phyloP scores from a whole-genome alignment of 2,113 vertebrate genomes.

The Megaptera novaeangliae region DNA sequence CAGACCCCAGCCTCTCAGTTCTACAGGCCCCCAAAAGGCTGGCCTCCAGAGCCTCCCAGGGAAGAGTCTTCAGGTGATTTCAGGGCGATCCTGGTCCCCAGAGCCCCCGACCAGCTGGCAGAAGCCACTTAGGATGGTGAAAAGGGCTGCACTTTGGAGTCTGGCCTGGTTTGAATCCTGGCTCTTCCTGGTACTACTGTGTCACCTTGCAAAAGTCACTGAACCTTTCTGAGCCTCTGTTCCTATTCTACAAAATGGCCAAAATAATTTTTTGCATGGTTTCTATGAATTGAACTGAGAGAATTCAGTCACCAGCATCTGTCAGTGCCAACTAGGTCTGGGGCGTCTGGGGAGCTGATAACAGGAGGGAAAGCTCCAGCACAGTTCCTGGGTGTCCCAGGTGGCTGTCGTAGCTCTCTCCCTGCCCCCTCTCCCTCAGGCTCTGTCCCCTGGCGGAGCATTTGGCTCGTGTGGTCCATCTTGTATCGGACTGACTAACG shows the following conservation, averaged over 20 bases:
- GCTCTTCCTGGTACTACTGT: neutral
- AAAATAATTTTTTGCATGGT: neutral
- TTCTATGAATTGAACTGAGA: neutral
- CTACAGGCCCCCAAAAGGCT: neutral
- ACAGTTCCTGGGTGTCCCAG: neutral
- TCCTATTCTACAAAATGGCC: neutral
- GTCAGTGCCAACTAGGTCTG: accelerated
- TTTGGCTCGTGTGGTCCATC: neutral
- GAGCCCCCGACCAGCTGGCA: neutral
- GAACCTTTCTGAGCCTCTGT: neutral
- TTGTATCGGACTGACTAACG: neutral
- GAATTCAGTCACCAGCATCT: neutral
- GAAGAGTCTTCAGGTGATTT: neutral
- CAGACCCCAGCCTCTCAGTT: neutral
- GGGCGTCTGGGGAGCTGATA: neutral
- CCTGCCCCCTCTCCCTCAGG: neutral
- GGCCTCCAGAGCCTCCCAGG: neutral
- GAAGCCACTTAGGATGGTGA: neutral
- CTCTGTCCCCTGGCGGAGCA: neutral
- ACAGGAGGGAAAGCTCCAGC: neutral
- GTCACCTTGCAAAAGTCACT: neutral
- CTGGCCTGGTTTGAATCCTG: neutral
- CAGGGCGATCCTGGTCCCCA: neutral
- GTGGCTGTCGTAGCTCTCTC: neutral
- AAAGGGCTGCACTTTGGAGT: neutral